Percentiles rank a stretch among this genome's conserved stretches.
Conservation (phyloP, 2,797 vertebrate species). For the Gouania willdenowi region DNA sequence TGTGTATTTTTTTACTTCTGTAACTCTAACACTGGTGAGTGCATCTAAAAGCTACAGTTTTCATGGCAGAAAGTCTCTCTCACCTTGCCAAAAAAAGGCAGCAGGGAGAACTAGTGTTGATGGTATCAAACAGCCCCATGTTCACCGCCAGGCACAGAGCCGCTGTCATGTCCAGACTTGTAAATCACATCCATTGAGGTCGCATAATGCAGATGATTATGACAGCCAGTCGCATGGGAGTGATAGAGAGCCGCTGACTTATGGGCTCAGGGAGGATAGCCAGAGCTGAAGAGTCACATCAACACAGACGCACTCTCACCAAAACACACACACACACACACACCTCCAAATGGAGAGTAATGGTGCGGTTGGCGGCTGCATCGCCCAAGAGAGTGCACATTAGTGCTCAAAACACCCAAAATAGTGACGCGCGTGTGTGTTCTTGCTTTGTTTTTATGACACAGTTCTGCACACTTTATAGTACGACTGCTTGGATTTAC, state of each 20-base stretch:
- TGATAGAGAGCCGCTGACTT: conserved; percentile 62
- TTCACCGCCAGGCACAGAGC: conserved; percentile 45
- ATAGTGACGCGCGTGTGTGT: conserved; percentile 23
- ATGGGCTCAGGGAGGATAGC: conserved; percentile 63
- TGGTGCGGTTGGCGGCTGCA: conserved; percentile 52
- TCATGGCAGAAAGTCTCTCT: conserved; percentile 23
- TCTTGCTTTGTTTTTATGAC: conserved; percentile 13
- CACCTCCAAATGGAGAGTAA: conserved; percentile 62
- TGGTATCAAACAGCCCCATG: conserved; percentile 35
- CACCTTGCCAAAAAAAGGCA: conserved; percentile 37
- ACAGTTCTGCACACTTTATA: no score
- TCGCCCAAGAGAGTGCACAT: conserved; percentile 48
- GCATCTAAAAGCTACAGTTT: conserved; percentile 20
- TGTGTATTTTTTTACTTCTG: no score
- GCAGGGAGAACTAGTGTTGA: conserved; percentile 20
- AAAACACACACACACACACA: conserved; percentile 56
- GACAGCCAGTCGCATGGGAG: conserved; percentile 65
- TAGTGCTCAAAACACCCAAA: conserved; percentile 38
- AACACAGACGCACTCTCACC: conserved; percentile 61
- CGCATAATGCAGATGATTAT: conserved; percentile 72
- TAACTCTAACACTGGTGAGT: no score
- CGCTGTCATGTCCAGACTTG: conserved; percentile 62
- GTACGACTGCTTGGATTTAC: no score
- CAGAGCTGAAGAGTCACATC: conserved; percentile 65
- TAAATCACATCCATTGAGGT: conserved; percentile 71